Base-by-base conservation (phyloP, 2,797 vertebrate species). In the Ficedula albicollis region DNA sequence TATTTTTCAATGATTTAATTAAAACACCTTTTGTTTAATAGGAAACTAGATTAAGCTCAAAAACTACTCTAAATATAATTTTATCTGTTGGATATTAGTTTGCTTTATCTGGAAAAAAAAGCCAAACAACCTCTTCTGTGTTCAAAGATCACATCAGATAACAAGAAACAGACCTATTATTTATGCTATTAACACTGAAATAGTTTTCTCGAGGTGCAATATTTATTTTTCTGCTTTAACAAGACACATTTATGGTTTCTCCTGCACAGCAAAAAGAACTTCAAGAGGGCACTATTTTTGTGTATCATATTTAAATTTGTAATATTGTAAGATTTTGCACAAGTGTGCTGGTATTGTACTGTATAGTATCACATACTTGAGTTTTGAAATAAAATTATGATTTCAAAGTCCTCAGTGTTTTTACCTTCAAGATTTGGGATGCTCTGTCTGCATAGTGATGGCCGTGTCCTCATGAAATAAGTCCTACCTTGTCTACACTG, bases 361-460 rank as follows among this genome's bases (percentile, higher is more conserved):
- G 97, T 98, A 98, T 97, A 98, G 97, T 98, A 97, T 97, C 98
- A 99, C 98, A 97, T 98, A 98, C 98, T 98, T 98, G 98, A 98
- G 97, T 98, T 98, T 98, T 98, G 97, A 98, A 99, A 99, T 99
- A 99, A 99, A 99, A 98, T 95, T 98, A 98, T 94, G 88, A 94
- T 97, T 97, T 97, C 89, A 95, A 97, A 98, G 69, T 87, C 77
- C 25, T 94, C 51, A 36, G 0, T 77, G 75, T 88, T 89, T 72
- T 84, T 87, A 34, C 52, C 56, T 63, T 75, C 67, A 72, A 79
- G 69, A 63, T 60, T 86, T 93, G 73, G 10, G 52, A 29, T 3
- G 2, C n/a, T 86, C 54, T 87, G 9, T n/a, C 73, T 90, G 52
- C 36, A 9, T 46, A 15, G 29, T n/a, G 46, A 20, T 81, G 76